Evolutionary conservation across 1,140 invertebrate species (phyloP).

Genomic region (Bombus huntii): DNA sequence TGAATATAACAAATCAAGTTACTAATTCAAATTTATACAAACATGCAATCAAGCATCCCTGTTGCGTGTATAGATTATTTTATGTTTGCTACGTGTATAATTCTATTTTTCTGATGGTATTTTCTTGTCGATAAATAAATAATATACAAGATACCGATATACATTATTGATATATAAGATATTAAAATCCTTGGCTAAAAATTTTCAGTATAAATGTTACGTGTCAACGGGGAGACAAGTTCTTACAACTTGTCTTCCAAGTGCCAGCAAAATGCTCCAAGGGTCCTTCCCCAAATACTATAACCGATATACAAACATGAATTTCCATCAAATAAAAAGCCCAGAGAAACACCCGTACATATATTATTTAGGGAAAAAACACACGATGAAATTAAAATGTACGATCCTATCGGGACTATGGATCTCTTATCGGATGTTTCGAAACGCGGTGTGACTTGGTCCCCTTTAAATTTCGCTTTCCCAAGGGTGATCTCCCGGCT

Average conservation of each 20-base stretch:
- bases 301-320: not conserved
- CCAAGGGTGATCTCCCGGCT: constrained; percentile 42
- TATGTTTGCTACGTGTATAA: no score
- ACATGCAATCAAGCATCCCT: not conserved
- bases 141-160: no score
- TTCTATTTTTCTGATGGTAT: no score
- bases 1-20: not conserved
- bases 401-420: not conserved
- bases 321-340: not conserved
- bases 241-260: not conserved
- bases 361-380: not conserved
- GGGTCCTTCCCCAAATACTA: not conserved
- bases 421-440: constrained; percentile 25
- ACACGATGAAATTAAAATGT: constrained; percentile 30
- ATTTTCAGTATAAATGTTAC: no score
- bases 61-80: not conserved
- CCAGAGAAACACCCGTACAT: not conserved
- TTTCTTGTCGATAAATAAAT: no score
- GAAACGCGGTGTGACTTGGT: constrained; percentile 23
- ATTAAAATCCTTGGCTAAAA: no score
- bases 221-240: not conserved
- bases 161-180: no score
- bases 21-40: not conserved
- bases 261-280: not conserved
- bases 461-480: constrained; percentile 52